These are phyloP conservation scores for Cardiocondyla obscurior DNA, from an alignment of 1,140 invertebrate genomes.

Conservation along the genomic window DNA sequence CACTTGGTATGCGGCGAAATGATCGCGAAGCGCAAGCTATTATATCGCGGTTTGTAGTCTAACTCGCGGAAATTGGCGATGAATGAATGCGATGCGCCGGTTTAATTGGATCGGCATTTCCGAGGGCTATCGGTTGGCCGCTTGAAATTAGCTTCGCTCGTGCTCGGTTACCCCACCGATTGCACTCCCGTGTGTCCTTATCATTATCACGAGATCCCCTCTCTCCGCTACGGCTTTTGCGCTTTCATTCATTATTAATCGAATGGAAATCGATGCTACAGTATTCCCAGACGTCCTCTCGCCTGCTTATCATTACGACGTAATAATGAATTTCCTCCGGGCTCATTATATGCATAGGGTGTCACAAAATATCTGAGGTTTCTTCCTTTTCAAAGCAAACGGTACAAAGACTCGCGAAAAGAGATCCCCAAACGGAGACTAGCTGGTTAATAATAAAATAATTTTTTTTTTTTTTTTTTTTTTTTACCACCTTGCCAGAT, in stretches of 20 bases:
- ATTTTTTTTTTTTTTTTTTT: background rate
- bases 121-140: background rate
- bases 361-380: background rate
- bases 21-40: background rate
- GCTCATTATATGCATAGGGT: background rate
- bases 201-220: slow-evolving; percentile 9
- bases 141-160: slow-evolving; percentile 34
- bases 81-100: slow-evolving; percentile 59
- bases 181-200: background rate
- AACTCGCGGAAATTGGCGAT: slow-evolving; percentile 61
- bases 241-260: slow-evolving; percentile 27
- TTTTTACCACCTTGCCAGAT: background rate
- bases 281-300: slow-evolving; percentile 2
- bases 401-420: too few relatives aligned
- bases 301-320: background rate
- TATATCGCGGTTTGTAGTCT: background rate
- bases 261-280: background rate
- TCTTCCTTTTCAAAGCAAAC: too few relatives aligned
- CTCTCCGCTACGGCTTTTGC: slow-evolving; percentile 5
- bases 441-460: too few relatives aligned
- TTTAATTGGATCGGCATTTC: slow-evolving; percentile 64
- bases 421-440: too few relatives aligned
- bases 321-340: slow-evolving; percentile 21
- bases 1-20: background rate
- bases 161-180: slow-evolving; percentile 22